Percentiles rank a stretch among this genome's conserved stretches.
Conservation (phyloP, 2,113 vertebrate genomes). For the Phaethornis superciliosus region DNA sequence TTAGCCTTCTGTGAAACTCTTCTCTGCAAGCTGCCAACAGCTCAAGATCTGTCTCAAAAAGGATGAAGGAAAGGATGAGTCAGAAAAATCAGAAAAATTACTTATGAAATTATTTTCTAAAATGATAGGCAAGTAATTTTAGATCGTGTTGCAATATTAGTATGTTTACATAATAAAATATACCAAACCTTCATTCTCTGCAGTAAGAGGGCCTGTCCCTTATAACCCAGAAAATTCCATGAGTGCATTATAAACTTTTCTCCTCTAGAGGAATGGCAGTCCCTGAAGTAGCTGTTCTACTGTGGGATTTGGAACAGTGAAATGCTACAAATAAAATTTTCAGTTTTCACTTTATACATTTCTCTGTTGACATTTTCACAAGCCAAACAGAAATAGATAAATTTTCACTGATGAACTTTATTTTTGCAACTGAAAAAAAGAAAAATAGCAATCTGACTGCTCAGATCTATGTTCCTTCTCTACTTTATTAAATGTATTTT, state of each 20-base stretch:
- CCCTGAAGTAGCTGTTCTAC: neutral
- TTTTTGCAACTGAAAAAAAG: neutral
- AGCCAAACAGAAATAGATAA: neutral
- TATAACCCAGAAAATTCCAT: neutral
- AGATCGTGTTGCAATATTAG: neutral
- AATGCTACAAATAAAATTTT: neutral
- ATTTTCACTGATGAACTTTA: neutral
- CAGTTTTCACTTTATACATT: neutral
- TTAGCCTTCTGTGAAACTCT: constrained; percentile 96
- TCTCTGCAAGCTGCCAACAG: constrained; percentile 94
- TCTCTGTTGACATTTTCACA: neutral
- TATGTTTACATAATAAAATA: no score
- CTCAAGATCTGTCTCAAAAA: constrained; percentile 87
- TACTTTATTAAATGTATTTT: neutral
- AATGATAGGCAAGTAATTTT: neutral
- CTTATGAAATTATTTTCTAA: constrained; percentile 22
- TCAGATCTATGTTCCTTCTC: neutral
- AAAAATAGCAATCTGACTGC: neutral
- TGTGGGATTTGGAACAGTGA: neutral
- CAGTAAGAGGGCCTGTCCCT: neutral
- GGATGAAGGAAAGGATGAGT: neutral
- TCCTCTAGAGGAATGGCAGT: neutral
- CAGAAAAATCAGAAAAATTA: neutral
- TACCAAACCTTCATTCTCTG: neutral
- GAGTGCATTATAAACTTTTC: neutral